Conservation (phyloP, 2,888 invertebrate species). For the Pyrrhosoma nymphula region DNA sequence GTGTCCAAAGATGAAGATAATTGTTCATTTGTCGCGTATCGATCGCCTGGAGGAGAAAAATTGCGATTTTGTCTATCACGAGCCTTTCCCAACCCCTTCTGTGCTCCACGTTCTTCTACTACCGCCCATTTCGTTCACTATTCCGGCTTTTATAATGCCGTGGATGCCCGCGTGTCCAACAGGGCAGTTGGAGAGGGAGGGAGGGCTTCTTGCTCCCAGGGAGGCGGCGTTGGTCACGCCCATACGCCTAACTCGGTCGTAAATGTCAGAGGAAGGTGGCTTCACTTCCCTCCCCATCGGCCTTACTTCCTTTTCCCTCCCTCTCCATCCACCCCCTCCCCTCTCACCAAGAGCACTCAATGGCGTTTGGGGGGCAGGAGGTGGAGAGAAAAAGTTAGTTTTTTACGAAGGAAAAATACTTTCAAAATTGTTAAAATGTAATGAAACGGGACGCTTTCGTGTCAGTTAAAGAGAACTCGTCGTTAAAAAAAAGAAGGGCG, state of each 20-base stretch:
- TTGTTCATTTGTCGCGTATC: background rate
- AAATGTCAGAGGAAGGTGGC: slow-evolving; percentile 63
- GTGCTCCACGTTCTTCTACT: background rate
- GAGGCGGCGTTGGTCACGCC: background rate
- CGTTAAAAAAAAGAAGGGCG: background rate
- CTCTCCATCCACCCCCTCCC: background rate
- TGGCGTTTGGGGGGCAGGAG: no score
- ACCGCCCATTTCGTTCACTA: background rate
- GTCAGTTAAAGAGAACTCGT: background rate
- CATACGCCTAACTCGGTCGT: slow-evolving; percentile 46
- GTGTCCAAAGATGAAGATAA: no score
- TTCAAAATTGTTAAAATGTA: slow-evolving; percentile 61
- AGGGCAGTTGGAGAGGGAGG: no score
- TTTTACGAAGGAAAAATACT: slow-evolving; percentile 23
- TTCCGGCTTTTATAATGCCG: background rate
- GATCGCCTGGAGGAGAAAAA: background rate
- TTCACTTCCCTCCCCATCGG: background rate
- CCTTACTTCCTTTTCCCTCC: background rate
- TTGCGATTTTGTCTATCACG: background rate
- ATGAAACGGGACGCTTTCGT: slow-evolving; percentile 45
- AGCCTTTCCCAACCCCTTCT: background rate
- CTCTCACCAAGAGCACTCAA: background rate
- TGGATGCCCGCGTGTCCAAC: background rate
- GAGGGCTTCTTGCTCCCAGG: no score
- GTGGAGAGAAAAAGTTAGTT: background rate